These are phyloP conservation scores for Stegana nigrithorax DNA, from an alignment of 2,888 invertebrate species.

Conservation along the genomic window DNA sequence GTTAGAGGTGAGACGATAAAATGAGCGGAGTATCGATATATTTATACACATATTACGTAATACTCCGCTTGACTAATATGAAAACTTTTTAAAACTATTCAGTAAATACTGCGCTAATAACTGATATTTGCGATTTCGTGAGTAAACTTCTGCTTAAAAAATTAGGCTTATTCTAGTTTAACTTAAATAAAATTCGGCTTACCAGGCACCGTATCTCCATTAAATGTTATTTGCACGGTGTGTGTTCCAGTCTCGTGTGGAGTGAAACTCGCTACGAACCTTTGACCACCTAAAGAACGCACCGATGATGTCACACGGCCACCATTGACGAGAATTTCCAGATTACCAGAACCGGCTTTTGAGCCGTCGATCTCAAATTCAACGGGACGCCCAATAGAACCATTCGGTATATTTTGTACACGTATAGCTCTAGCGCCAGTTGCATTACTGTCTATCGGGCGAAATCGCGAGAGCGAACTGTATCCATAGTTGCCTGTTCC, in stretches of 20 bases:
- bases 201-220: conserved; percentile 91
- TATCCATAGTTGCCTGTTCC: conserved; percentile 52
- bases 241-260: conserved; percentile 89
- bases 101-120: no score
- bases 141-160: neutral
- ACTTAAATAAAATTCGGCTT: conserved; percentile 71
- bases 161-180: neutral
- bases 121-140: neutral
- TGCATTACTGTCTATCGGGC: conserved; percentile 72
- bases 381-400: conserved; percentile 89
- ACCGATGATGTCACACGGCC: conserved; percentile 95
- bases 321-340: conserved; percentile 95
- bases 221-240: conserved; percentile 93
- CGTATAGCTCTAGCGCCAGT: conserved; percentile 86
- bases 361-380: conserved; percentile 98
- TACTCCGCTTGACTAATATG: no score
- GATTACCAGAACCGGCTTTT: conserved; percentile 94
- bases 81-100: no score
- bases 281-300: conserved; percentile 87
- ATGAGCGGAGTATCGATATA: conserved; percentile 14
- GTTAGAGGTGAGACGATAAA: no score
- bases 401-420: conserved; percentile 88
- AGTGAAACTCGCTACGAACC: conserved; percentile 92
- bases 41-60: no score
- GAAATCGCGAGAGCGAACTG: conserved; percentile 64